These are phyloP conservation scores for Rhombomys opimus DNA, from an alignment of 2,113 vertebrate species.

Conservation along the genomic window DNA sequence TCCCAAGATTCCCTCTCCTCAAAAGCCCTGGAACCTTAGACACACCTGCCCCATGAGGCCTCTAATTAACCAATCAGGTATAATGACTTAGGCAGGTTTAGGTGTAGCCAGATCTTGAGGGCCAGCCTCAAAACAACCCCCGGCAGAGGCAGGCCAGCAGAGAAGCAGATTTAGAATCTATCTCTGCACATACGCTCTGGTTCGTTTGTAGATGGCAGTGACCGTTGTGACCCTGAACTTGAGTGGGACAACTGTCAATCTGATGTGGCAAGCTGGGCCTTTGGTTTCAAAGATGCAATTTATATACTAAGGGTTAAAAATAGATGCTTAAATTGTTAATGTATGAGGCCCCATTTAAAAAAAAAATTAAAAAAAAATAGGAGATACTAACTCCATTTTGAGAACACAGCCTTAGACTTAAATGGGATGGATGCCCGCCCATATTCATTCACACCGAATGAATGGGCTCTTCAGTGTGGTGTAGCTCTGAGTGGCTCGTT, in stretches of 20 bases:
- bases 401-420: slow-evolving; percentile 13
- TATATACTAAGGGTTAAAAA: slow-evolving; percentile 56
- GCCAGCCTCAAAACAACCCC: too few relatives aligned
- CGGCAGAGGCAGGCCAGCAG: neutral
- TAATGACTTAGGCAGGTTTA: too few relatives aligned
- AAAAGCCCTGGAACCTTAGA: too few relatives aligned
- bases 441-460: neutral
- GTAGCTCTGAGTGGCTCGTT: neutral
- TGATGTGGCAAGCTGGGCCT: slow-evolving; percentile 34
- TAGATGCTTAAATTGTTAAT: slow-evolving; percentile 38
- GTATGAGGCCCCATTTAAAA: neutral
- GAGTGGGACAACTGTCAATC: neutral
- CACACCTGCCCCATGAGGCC: too few relatives aligned
- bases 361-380: slow-evolving; percentile 28
- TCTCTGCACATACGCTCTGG: neutral
- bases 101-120: too few relatives aligned
- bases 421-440: neutral
- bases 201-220: slow-evolving; percentile 5
- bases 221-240: neutral
- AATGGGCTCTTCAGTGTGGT: neutral
- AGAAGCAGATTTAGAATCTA: neutral
- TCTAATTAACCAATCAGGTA: too few relatives aligned
- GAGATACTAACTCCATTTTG: neutral
- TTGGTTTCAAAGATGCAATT: slow-evolving; percentile 53
- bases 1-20: too few relatives aligned